phyloP scores from a whole-genome alignment of 1,140 invertebrate genomes.

The Formica selysi region DNA sequence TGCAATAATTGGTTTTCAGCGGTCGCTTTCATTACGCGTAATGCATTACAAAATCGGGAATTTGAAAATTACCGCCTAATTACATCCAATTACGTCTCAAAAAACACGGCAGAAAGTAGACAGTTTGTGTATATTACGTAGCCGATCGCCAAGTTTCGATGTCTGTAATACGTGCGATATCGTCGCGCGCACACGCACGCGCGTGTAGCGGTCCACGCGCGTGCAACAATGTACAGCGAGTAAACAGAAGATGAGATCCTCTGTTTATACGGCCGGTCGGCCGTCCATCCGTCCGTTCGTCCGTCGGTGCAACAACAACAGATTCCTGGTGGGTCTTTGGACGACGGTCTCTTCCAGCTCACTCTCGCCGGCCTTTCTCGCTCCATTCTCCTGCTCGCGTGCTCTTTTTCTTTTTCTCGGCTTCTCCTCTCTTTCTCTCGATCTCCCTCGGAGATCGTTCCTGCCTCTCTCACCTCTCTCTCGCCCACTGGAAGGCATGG shows the following conservation, averaged over 20 bases:
- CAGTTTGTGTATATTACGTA: background rate
- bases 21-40: too few species aligned
- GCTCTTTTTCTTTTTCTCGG: slow-evolving; percentile 74
- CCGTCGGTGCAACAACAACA: slow-evolving; percentile 85
- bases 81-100: too few species aligned
- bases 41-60: background rate
- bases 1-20: background rate
- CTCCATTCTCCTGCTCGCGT: slow-evolving; percentile 66
- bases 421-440: slow-evolving; percentile 65
- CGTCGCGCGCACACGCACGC: slow-evolving; percentile 1
- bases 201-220: background rate
- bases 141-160: background rate
- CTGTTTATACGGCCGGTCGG: slow-evolving; percentile 83
- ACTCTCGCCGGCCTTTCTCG: slow-evolving; percentile 39
- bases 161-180: slow-evolving; percentile 4
- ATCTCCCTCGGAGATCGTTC: slow-evolving; percentile 42
- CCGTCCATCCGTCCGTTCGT: slow-evolving; percentile 76
- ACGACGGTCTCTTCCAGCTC: slow-evolving; percentile 80
- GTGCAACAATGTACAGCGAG: slow-evolving; percentile 10
- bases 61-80: too few species aligned
- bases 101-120: background rate
- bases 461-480: slow-evolving; percentile 61
- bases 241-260: slow-evolving; percentile 83
- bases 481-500: slow-evolving; percentile 75
- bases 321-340: slow-evolving; percentile 85